Base-by-base conservation (phyloP, 2,888 invertebrate species). In the Bursaphelenchus okinawaensis region DNA sequence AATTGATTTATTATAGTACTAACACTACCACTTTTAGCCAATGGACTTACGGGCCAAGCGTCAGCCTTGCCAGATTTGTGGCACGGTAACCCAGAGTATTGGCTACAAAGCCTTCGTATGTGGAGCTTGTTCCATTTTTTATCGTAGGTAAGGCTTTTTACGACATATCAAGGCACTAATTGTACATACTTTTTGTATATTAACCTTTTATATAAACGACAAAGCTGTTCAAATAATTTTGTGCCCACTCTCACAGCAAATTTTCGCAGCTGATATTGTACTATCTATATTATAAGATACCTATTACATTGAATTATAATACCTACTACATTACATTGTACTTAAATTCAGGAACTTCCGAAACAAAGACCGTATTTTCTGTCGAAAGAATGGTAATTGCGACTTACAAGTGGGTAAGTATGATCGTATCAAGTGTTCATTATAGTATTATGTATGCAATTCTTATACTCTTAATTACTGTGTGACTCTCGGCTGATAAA, bases 21-120 rank as follows among this genome's bases (percentile, higher is more conserved):
- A n/a, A n/a, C n/a, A n/a, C n/a, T n/a, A n/a, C n/a, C n/a, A n/a
- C n/a, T n/a, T n/a, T n/a, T n/a, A n/a, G n/a, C n/a, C n/a, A 1
- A 40, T 40, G 56, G 51, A 59, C 23, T 22, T 2, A 50, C 40
- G 60, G 51, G 60, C 27, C 19, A 50, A 59, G 40, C 50, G 60
- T 8, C 51, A 50, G 52, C 52, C 60, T 8, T 59, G 60, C 28
- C 19, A 40, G 29, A 59, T 59, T 55, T 59, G 60, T 27, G 51
- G 29, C 16, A 59, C 60, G 12, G 22, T 27, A 19, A 28, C 52
- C 12, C 60, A 59, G 6, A 22, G 22, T n/a, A 59, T 59, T 6
- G 60, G 60, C 8, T 59, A 59, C 60, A 59, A 59, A 40, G 60
- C 60, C 4, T 59, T 59, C 50, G 60, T 59, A 16, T 59, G 60